A percentile compares a stretch with the other conserved stretches of the same genome.
Conservation (phyloP, 1,140 invertebrate species). For the Zeugodacus cucurbitae region DNA sequence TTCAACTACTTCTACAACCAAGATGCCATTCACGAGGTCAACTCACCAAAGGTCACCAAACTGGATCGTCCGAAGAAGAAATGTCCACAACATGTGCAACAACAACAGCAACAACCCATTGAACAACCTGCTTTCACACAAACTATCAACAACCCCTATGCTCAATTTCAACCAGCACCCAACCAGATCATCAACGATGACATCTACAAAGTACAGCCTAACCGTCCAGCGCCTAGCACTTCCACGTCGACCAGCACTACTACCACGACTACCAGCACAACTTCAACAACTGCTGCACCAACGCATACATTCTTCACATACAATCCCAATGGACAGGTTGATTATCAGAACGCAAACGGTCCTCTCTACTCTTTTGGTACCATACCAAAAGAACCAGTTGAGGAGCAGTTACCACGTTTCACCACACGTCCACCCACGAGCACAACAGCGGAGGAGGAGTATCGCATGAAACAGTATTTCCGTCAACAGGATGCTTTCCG, state of each 20-base stretch:
- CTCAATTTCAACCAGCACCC: slow-evolving; percentile 51
- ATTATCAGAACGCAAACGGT: slow-evolving; percentile 56
- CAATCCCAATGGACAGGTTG: slow-evolving; percentile 56
- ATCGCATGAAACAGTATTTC: slow-evolving; percentile 63
- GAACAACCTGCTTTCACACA: slow-evolving; percentile 55
- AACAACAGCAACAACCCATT: slow-evolving; percentile 45
- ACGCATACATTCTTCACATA: slow-evolving; percentile 55
- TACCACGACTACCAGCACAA: slow-evolving; percentile 49
- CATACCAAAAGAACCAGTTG: slow-evolving; percentile 41
- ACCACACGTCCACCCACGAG: slow-evolving; percentile 52
- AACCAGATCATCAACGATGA: slow-evolving; percentile 62
- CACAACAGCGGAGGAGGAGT: slow-evolving; percentile 53
- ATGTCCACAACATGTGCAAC: slow-evolving; percentile 52
- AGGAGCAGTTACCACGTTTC: slow-evolving; percentile 52
- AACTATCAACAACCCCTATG: slow-evolving; percentile 56
- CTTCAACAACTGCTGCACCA: slow-evolving; percentile 54
- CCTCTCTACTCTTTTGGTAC: slow-evolving; percentile 57
- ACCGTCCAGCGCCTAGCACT: slow-evolving; percentile 47
- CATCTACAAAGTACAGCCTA: slow-evolving; percentile 54
- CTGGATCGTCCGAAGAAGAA: slow-evolving; percentile 62
- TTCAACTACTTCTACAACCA: slow-evolving; percentile 59
- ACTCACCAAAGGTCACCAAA: slow-evolving; percentile 55
- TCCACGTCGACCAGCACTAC: slow-evolving; percentile 51
- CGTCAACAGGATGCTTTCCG: slow-evolving; percentile 63
- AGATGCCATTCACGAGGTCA: slow-evolving; percentile 61